Evolutionary conservation across 2,113 vertebrate species (phyloP), one percentile per base, ranked within the genome.

Genomic region (Sebastes fasciatus): DNA sequence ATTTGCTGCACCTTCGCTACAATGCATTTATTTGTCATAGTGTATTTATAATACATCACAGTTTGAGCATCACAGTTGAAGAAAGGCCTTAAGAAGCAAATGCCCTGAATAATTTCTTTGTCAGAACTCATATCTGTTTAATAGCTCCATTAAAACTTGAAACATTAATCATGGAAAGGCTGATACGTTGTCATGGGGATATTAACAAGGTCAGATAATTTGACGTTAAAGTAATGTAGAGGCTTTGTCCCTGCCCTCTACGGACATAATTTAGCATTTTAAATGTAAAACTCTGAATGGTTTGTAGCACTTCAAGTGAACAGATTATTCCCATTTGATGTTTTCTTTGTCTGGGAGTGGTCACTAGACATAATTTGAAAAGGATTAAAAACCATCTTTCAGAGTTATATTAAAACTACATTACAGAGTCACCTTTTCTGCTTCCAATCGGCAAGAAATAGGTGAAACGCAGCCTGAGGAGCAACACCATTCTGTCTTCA

Each of bases 1-100:
- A 34, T 71, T 45, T 60, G 19, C 23, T 51, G 5, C 45, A 78
- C n/a, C 4, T 4, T 67, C 3, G 9, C 40, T 63, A 52, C 4
- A 19, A 86, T 79, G 19, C 21, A 60, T 71, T 16, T 23, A 63
- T 62, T 75, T 26, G 10, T 48, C 23, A 67, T 8, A n/a, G 8
- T 0, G 5, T 51, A 45, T 61, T 73, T 26, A 57, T 45, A 62
- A 58, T 52, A 66, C 54, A 77, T 42, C 46, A 73, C 66, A 72
- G 43, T 10, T 74, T 80, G 19, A 77, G 49, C 7, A 68, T 68
- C 65, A 79, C 79, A 87, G 55, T 40, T 82, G 10, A 82, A 68
- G 19, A 54, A 40, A 13, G 40, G 11, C 10, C 13, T 10, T 55
- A 9, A 42, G 34, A 46, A 48, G 51, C 14, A 34, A 21, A 55